Evolutionary conservation across 2,888 invertebrate species (phyloP).

Genomic region (Eretmocerus hayati): DNA sequence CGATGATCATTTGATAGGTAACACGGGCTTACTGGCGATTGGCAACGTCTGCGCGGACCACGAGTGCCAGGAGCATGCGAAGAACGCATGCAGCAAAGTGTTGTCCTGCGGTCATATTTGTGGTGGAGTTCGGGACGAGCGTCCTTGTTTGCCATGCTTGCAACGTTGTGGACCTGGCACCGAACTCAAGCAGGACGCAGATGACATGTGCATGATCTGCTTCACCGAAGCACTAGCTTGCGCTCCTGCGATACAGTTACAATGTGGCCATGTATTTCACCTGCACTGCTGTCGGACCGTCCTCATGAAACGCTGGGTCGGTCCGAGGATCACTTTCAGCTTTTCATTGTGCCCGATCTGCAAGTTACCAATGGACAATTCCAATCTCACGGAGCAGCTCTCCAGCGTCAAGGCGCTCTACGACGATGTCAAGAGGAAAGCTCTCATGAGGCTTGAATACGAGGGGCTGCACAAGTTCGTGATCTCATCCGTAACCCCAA

Average conservation of each 20-base stretch:
- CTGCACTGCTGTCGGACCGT: conserved; percentile 83
- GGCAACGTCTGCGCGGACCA: conserved; percentile 91
- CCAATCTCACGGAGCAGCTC: conserved; percentile 68
- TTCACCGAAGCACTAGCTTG: conserved; percentile 94
- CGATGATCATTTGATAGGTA: too few species aligned
- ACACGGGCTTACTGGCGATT: conserved; percentile 77
- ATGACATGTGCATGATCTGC: conserved; percentile 99
- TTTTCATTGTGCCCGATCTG: conserved; percentile 96
- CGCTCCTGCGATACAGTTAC: conserved; percentile 85
- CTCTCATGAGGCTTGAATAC: conserved; percentile 91
- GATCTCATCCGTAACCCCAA: too few species aligned
- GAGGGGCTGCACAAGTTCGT: conserved; percentile 81
- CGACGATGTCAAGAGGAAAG: conserved; percentile 88
- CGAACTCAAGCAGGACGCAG: conserved; percentile 83
- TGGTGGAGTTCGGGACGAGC: conserved; percentile 85
- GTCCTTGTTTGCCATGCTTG: conserved; percentile 80
- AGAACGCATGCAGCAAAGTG: conserved; percentile 75
- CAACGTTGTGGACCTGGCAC: conserved; percentile 63
- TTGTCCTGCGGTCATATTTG: conserved; percentile 87
- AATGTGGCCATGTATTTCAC: conserved; percentile 95
- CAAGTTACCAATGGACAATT: conserved; percentile 85
- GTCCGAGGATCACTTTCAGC: conserved; percentile 92
- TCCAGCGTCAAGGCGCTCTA: conserved; percentile 73
- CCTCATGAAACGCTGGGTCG: conserved; percentile 82
- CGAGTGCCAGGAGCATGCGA: conserved; percentile 80